A percentile compares a stretch with the other conserved stretches of the same genome.
Conservation (phyloP, 2,797 vertebrate species). For the Notolabrus celidotus region DNA sequence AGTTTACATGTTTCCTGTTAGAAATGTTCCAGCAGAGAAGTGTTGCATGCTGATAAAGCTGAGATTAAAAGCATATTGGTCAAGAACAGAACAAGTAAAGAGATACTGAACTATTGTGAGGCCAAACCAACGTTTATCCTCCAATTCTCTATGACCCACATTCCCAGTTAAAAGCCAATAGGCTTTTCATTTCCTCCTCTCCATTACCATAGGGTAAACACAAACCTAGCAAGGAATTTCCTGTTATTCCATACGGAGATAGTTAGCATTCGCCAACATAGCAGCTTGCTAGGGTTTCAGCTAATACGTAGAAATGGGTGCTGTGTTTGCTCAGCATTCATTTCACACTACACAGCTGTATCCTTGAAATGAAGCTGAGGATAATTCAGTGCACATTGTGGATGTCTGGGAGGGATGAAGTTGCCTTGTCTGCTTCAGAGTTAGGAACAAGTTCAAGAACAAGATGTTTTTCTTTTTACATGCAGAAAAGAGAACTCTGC, state of each 20-base stretch:
- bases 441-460: background rate
- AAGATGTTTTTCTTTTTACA: background rate
- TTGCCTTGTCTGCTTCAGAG: background rate
- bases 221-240: conserved; percentile 79
- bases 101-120: conserved; percentile 32
- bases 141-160: conserved; percentile 54
- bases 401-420: conserved; percentile 20
- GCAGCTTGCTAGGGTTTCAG: conserved; percentile 66
- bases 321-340: conserved; percentile 64
- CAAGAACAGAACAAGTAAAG: background rate
- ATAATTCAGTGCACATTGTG: conserved; percentile 57
- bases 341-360: conserved; percentile 63
- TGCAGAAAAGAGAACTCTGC: background rate
- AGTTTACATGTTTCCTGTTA: conserved; percentile 2
- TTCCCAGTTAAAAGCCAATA: conserved; percentile 65
- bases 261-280: conserved; percentile 71
- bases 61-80: conserved; percentile 15
- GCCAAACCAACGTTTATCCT: conserved; percentile 45
- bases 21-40: conserved; percentile 8
- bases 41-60: conserved; percentile 35
- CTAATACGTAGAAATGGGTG: conserved; percentile 58
- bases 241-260: conserved; percentile 79
- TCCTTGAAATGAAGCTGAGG: conserved; percentile 48
- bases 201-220: conserved; percentile 76
- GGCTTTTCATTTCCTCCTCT: conserved; percentile 75